A percentile compares a stretch with the other conserved stretches of the same genome.
Evolutionary conservation across 2,888 invertebrate species (phyloP).

Genomic region (Chymomyza amoena): DNA sequence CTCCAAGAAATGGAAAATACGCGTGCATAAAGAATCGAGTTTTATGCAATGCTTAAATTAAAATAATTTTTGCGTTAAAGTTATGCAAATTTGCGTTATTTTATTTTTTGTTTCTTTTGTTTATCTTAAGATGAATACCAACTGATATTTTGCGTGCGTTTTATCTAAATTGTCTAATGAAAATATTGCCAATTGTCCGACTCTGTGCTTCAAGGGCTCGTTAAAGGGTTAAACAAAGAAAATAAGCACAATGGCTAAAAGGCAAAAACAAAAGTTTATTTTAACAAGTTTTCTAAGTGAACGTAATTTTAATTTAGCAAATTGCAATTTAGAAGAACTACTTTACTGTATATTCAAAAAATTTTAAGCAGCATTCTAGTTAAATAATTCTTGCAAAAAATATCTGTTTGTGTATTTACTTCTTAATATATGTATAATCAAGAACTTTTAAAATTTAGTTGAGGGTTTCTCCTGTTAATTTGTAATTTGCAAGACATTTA

Average conservation of each 20-base stretch:
- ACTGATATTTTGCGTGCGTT: not conserved
- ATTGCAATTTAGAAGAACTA: no score
- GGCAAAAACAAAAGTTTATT: not conserved
- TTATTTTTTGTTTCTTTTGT: slow-evolving; percentile 5
- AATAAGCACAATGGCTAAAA: not conserved
- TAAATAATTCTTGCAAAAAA: no score
- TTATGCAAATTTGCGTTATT: slow-evolving; percentile 49
- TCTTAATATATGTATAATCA: no score
- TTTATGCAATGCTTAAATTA: slow-evolving; percentile 61
- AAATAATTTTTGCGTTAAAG: slow-evolving; percentile 57
- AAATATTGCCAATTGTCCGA: not conserved
- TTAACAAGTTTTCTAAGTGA: not conserved
- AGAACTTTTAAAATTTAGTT: no score
- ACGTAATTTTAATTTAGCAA: not conserved
- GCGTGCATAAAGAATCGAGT: slow-evolving; percentile 52
- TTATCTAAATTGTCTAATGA: not conserved
- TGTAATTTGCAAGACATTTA: no score
- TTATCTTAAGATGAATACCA: slow-evolving; percentile 27
- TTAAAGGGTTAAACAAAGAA: not conserved
- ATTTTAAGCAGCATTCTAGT: no score
- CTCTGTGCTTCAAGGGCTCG: not conserved
- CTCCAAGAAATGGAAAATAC: slow-evolving; percentile 32
- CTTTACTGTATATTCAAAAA: no score
- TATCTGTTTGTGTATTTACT: no score
- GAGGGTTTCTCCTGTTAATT: no score